A percentile compares a stretch with the other conserved stretches of the same genome.
Conservation (phyloP, 1,140 invertebrate genomes). For the Platyscapa corneri region DNA sequence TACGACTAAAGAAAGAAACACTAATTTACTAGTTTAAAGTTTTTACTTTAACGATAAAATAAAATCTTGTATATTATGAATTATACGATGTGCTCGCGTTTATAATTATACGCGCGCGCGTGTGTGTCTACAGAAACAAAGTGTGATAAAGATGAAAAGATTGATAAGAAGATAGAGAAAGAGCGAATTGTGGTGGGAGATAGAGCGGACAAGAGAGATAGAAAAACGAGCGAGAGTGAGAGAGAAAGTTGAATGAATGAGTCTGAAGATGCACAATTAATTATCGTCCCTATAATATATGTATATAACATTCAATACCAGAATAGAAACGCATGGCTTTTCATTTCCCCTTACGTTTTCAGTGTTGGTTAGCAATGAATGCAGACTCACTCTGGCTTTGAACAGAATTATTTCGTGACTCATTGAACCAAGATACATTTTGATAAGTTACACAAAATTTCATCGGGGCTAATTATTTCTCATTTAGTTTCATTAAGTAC, state of each 20-base stretch:
- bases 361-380: not conserved
- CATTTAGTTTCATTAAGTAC: not conserved
- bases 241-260: not conserved
- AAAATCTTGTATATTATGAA: too few species aligned
- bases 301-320: not conserved
- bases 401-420: constrained; percentile 15
- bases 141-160: too few species aligned
- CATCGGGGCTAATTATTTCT: not conserved
- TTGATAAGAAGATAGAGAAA: too few species aligned
- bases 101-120: too few species aligned
- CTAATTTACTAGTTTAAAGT: too few species aligned
- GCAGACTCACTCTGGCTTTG: not conserved
- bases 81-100: too few species aligned
- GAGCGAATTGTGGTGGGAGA: not conserved
- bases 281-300: constrained; percentile 16
- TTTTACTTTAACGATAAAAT: too few species aligned
- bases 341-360: constrained; percentile 32
- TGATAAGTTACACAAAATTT: not conserved
- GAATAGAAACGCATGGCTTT: not conserved
- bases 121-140: too few species aligned
- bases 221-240: too few species aligned
- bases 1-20: too few species aligned
- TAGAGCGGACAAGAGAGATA: not conserved
- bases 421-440: not conserved
- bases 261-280: constrained; percentile 19